Evolutionary conservation across 2,797 vertebrate species (phyloP).

Genomic region (Hybognathus amarus): DNA sequence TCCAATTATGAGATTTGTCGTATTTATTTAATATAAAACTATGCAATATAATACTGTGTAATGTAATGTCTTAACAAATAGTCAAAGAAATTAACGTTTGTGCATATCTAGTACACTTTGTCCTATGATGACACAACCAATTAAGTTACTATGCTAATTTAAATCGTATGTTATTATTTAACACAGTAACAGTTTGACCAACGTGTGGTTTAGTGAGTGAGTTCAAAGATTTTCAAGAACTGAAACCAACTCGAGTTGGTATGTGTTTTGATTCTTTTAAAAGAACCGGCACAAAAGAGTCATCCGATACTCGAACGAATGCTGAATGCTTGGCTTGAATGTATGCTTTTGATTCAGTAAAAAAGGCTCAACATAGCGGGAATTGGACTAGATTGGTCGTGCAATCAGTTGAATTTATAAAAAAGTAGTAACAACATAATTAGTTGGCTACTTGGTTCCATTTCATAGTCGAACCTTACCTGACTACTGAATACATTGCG

Average conservation of each 20-base stretch:
- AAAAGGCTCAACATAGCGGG: background rate
- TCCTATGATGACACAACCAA: background rate
- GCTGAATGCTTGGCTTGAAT: too few relatives aligned
- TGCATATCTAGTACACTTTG: background rate
- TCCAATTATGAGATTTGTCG: background rate
- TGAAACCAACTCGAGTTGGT: background rate
- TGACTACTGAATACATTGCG: background rate
- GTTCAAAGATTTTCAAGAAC: background rate
- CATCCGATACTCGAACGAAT: background rate
- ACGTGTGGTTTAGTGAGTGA: background rate
- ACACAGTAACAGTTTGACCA: background rate
- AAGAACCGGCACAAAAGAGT: too few relatives aligned
- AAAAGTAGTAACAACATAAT: background rate
- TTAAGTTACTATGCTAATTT: background rate
- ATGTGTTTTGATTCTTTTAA: background rate
- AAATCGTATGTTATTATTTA: background rate
- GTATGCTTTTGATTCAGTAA: background rate
- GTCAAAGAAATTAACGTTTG: background rate
- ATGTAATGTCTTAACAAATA: background rate
- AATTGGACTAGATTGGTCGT: background rate
- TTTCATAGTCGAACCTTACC: background rate
- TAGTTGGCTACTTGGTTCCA: background rate
- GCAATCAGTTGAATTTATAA: background rate
- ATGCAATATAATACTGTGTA: background rate
- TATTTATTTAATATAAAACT: background rate